Evolutionary conservation across 2,888 invertebrate genomes (phyloP).

Genomic region (Scaptomyza flava): DNA sequence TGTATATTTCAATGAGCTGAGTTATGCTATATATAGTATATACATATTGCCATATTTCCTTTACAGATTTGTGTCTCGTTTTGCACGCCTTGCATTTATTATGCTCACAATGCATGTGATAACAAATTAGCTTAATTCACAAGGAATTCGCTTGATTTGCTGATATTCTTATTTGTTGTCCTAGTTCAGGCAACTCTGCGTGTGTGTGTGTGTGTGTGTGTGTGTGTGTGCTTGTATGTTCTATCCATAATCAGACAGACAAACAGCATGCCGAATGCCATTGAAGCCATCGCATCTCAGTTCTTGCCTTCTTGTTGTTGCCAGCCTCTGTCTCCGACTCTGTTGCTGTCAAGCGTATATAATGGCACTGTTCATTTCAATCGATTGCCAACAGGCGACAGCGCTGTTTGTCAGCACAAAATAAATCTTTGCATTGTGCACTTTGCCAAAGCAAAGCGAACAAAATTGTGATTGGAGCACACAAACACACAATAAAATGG

Average conservation of each 20-base stretch:
- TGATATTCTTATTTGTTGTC: constrained; percentile 56
- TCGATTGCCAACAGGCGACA: constrained; percentile 68
- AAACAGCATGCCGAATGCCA: constrained; percentile 46
- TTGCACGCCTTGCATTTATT: constrained; percentile 50
- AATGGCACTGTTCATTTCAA: constrained; percentile 58
- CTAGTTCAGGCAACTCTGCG: constrained; percentile 6
- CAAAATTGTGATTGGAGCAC: constrained; percentile 43
- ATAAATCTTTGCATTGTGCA: constrained; percentile 79
- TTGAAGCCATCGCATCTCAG: constrained; percentile 15
- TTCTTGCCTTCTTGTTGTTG: neutral
- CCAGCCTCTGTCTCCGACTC: neutral
- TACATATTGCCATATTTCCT: constrained; percentile 26
- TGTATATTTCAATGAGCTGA: constrained; percentile 22
- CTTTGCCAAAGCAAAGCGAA: constrained; percentile 47
- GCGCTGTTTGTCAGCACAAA: constrained; percentile 76
- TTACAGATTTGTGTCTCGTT: constrained; percentile 43
- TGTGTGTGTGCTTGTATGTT: constrained; percentile 8
- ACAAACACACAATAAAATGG: constrained; percentile 47
- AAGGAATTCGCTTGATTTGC: constrained; percentile 58
- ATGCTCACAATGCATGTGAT: constrained; percentile 50
- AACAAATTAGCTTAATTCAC: constrained; percentile 66
- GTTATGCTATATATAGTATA: constrained; percentile 25
- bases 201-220: neutral
- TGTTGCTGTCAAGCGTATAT: constrained; percentile 15
- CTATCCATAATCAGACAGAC: constrained; percentile 59